Evolutionary conservation across 2,888 invertebrate genomes (phyloP).

Genomic region (Orthonychiurus folsomi): DNA sequence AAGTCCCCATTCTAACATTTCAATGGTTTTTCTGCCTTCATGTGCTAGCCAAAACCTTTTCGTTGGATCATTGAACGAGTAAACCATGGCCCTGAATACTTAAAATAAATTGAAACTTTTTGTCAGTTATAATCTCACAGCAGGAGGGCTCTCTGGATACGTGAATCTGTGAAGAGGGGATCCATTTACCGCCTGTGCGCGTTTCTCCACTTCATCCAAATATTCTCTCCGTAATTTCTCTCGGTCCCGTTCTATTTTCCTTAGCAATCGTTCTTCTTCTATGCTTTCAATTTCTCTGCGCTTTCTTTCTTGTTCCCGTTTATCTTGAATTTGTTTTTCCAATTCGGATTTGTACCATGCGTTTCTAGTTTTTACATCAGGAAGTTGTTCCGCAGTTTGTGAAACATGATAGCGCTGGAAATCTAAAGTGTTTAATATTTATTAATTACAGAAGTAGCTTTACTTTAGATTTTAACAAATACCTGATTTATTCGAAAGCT

Average conservation of each 20-base stretch:
- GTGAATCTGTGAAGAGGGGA: neutral
- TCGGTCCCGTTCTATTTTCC: conserved; percentile 35
- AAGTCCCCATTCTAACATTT: no score
- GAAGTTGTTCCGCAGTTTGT: conserved; percentile 37
- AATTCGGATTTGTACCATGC: conserved; percentile 31
- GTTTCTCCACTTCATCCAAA: conserved; percentile 32
- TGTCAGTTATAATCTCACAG: conserved; percentile 5
- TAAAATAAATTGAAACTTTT: neutral
- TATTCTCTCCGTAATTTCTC: conserved; percentile 35
- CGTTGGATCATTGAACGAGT: no score
- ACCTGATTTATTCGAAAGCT: neutral
- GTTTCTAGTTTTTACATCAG: conserved; percentile 31
- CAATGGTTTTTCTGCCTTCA: no score
- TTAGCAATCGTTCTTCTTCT: conserved; percentile 32
- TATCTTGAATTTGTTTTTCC: conserved; percentile 36
- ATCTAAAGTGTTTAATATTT: neutral
- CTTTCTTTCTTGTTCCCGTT: conserved; percentile 30
- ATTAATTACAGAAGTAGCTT: no score
- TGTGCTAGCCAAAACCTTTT: no score
- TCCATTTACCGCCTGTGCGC: conserved; percentile 28
- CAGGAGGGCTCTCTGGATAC: neutral
- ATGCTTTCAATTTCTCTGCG: conserved; percentile 26
- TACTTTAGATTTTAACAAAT: no score
- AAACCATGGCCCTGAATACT: no score
- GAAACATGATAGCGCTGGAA: conserved; percentile 29